Conservation (phyloP, 2,888 invertebrate genomes). For the Dynastes grantii region DNA sequence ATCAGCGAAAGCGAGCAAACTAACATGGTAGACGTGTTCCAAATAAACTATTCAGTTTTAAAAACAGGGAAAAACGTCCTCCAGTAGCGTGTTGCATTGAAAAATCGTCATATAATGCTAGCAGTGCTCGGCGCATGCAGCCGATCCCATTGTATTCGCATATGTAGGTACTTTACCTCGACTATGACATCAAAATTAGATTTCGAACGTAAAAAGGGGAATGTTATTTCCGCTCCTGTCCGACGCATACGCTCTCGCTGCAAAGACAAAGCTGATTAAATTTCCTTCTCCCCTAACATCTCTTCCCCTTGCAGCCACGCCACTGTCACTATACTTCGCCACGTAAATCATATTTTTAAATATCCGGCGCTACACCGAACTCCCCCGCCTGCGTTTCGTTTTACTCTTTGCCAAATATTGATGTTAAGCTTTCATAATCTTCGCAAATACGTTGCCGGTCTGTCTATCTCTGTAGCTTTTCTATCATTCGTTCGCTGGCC, state of each 20-base stretch:
- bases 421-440: neutral
- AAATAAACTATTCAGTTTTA: no score
- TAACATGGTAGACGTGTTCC: no score
- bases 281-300: neutral
- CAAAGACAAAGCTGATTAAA: slow-evolving; percentile 31
- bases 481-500: neutral
- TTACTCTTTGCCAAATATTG: slow-evolving; percentile 2
- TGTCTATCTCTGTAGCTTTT: neutral
- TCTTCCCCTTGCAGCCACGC: no score
- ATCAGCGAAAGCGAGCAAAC: no score
- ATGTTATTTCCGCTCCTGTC: slow-evolving; percentile 25
- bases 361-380: neutral
- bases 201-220: slow-evolving; percentile 27
- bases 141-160: neutral
- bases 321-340: neutral
- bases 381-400: neutral
- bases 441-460: neutral
- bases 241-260: neutral
- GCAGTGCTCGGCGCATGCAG: no score
- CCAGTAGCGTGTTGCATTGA: no score
- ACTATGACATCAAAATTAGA: slow-evolving; percentile 26
- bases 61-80: no score
- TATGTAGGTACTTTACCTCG: neutral
- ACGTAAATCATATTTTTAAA: slow-evolving; percentile 30
- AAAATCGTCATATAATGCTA: no score